phyloP scores from a whole-genome alignment of 2,113 vertebrate species.

The Indri indri region DNA sequence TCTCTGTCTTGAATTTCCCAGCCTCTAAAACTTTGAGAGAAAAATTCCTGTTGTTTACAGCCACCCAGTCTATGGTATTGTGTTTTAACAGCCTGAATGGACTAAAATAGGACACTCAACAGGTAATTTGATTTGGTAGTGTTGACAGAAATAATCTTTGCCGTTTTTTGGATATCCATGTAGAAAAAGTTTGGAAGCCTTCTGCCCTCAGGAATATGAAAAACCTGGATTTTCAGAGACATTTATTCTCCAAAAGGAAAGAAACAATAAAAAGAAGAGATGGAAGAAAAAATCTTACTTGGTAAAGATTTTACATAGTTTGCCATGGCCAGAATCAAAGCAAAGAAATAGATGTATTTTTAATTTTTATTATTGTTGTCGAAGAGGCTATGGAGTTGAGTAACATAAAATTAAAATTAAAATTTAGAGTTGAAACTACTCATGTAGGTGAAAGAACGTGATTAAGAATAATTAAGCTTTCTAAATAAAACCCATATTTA shows the following conservation, averaged over 20 bases:
- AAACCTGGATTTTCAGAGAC: background rate
- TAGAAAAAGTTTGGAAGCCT: background rate
- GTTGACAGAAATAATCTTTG: background rate
- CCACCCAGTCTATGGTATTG: background rate
- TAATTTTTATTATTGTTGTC: background rate
- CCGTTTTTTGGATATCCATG: background rate
- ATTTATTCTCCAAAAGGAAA: background rate
- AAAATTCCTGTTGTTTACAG: background rate
- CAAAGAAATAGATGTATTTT: background rate
- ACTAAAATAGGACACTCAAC: background rate
- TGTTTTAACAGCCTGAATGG: background rate
- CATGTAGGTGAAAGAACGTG: background rate
- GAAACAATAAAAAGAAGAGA: background rate
- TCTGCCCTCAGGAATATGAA: background rate
- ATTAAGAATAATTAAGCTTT: background rate
- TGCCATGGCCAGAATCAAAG: background rate
- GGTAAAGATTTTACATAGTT: background rate
- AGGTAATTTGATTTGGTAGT: background rate
- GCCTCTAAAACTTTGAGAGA: background rate
- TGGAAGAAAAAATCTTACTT: background rate
- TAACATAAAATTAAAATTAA: background rate
- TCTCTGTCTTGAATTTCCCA: background rate
- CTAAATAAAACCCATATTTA: background rate
- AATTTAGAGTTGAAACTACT: background rate
- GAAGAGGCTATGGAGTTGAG: background rate